Base-by-base conservation (phyloP, 2,113 vertebrate species). In the Lagopus muta region DNA sequence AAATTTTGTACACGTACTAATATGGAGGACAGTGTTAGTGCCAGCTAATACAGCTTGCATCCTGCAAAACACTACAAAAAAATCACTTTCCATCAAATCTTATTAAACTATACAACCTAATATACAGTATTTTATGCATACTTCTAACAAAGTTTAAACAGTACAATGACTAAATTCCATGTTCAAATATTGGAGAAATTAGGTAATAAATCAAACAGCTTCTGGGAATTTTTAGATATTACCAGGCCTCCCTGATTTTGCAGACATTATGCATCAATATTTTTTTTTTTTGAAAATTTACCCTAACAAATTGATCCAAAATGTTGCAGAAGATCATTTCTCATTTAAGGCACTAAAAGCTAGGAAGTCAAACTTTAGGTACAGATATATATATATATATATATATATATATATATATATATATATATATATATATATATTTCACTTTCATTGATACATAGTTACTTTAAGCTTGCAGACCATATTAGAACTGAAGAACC, bases 211-310 rank as follows among this genome's bases (percentile, higher is more conserved):
- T 80, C 27, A 73, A 57, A 47, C 4, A 82, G 36, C 54, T 81
- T 42, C 28, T 86, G 18, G 19, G 2, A 84, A 40, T 71, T 83
- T 96, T 89, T 78, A 88, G 32, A 61, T 78, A 25, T 80, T 77
- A 77, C 43, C 32, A 86, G 28, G 61, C 82, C 60, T 58, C 28
- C 62, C 32, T 8, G 38, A 66, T 76, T 96, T 86, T 86, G 57
- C 40, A 88, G 58, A 73, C 14, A 14, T 84, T 88, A 47, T 42
- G 16, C 21, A 62, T 83, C 3, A 4, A 71, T 88, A 24, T 60
- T n/a, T 78, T 80, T 88, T 54, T n/a, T 54, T 72, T 75, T 36
- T 83, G 32, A 88, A 57, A 70, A 84, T 75, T 88, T 92, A 27
- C 34, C 21, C 19, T 30, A 84, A 21, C 12, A 61, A 69, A 66